These are phyloP conservation scores for Enteromius mattozi DNA, from an alignment of 2,797 vertebrate genomes.

Conservation along the genomic window DNA sequence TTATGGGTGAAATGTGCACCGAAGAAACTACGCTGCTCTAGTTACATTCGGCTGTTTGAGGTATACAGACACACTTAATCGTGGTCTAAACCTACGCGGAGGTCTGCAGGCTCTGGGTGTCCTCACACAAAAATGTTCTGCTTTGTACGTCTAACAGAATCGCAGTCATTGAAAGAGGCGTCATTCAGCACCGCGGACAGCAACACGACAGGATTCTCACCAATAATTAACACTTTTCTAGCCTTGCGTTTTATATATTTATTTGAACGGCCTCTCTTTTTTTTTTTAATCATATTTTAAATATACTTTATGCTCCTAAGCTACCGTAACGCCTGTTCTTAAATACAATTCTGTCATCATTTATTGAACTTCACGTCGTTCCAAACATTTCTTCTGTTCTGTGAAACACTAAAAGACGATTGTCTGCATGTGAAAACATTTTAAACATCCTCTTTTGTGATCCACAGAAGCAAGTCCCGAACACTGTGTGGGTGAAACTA, in stretches of 20 bases:
- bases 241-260: background rate
- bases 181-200: conserved; percentile 46
- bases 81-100: background rate
- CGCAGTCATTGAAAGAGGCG: background rate
- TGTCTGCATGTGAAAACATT: background rate
- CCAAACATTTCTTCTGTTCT: background rate
- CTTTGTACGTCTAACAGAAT: background rate
- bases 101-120: background rate
- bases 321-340: background rate
- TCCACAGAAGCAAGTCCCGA: background rate
- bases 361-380: background rate
- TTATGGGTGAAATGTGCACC: background rate
- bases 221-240: background rate
- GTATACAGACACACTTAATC: background rate
- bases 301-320: background rate
- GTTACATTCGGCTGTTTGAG: background rate
- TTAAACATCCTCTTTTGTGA: background rate
- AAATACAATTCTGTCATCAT: background rate
- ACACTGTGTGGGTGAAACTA: too few relatives aligned
- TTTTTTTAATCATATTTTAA: background rate
- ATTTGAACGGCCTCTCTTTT: background rate
- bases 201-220: background rate
- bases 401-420: background rate
- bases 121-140: background rate
- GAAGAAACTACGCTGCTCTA: background rate